phyloP scores from a whole-genome alignment of 2,888 invertebrate species.

The Netelia melanura region DNA sequence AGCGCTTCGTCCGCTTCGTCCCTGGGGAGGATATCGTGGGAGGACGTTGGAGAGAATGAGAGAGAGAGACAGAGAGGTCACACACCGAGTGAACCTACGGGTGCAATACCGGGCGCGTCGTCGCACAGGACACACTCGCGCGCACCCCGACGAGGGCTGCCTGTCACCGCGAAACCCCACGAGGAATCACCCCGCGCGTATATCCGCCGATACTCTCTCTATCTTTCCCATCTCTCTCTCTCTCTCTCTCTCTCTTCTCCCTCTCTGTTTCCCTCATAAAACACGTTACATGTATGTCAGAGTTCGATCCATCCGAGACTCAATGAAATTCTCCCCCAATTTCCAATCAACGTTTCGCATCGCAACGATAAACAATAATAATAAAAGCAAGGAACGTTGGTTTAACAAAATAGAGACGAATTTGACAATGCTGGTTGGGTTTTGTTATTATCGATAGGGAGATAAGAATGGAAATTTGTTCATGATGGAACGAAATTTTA shows the following conservation, averaged over 20 bases:
- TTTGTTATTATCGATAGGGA: neutral
- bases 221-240: neutral
- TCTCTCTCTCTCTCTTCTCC: neutral
- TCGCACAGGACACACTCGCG: slow-evolving; percentile 51
- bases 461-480: neutral
- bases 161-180: slow-evolving; percentile 68
- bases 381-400: too few species aligned
- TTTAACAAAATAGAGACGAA: too few species aligned
- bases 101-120: slow-evolving; percentile 67
- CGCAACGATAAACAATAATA: too few species aligned
- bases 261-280: too few species aligned
- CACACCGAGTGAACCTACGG: slow-evolving; percentile 5
- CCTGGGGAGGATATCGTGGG: slow-evolving; percentile 54
- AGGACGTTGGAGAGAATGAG: slow-evolving; percentile 52
- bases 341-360: too few species aligned
- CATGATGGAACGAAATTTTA: neutral
- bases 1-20: slow-evolving; percentile 46
- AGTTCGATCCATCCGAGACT: too few species aligned
- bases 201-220: neutral
- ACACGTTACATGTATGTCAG: too few species aligned
- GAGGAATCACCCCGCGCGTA: slow-evolving; percentile 62
- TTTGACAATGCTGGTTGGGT: too few species aligned
- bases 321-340: too few species aligned
- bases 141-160: slow-evolving; percentile 54
- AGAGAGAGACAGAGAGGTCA: slow-evolving; percentile 57